Percentiles rank a stretch among this genome's conserved stretches.
Conservation (phyloP, 2,797 vertebrate species). For the Oophaga sylvatica region DNA sequence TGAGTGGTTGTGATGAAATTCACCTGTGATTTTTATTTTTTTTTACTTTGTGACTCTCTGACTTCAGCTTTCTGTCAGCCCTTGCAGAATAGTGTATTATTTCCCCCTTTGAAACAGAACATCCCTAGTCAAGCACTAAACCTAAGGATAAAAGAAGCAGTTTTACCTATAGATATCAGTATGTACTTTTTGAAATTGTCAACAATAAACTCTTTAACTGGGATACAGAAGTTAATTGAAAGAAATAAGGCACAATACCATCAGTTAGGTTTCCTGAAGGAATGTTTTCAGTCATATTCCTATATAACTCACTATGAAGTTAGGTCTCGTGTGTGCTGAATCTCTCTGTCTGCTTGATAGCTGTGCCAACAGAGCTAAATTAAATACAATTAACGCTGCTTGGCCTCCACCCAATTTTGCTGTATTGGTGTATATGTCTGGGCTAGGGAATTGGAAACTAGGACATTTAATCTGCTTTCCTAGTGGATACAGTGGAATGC, state of each 20-base stretch:
- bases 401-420: conserved; percentile 54
- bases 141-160: not conserved
- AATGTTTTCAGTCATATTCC: conserved; percentile 22
- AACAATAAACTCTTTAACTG: too few species aligned
- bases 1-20: too few species aligned
- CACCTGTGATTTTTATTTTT: too few species aligned
- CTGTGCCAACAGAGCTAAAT: conserved; percentile 46
- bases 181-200: not conserved
- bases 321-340: conserved; percentile 25
- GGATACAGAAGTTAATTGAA: not conserved
- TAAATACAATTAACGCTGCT: conserved; percentile 52
- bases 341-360: conserved; percentile 28
- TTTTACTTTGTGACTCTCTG: too few species aligned
- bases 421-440: conserved; percentile 34
- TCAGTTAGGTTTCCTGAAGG: not conserved
- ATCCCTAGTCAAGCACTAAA: too few species aligned
- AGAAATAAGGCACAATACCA: not conserved
- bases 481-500: conserved; percentile 50
- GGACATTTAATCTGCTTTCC: conserved; percentile 56
- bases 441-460: conserved; percentile 48
- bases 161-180: not conserved
- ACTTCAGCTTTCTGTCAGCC: too few species aligned
- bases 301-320: conserved; percentile 10
- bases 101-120: too few species aligned
- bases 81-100: too few species aligned